phyloP scores from a whole-genome alignment of 1,140 invertebrate genomes.

The Megalopta genalis region DNA sequence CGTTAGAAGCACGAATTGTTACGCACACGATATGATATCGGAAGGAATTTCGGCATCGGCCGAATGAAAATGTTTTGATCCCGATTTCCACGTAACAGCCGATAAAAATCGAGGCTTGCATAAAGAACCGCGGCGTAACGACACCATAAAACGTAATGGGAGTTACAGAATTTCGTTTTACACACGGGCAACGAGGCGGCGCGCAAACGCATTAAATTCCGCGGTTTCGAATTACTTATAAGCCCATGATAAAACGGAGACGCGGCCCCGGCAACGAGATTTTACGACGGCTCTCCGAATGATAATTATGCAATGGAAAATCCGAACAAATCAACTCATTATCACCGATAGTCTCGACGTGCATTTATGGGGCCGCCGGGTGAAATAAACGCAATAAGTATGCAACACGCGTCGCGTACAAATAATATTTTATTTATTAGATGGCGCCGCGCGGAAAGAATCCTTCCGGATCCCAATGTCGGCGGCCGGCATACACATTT shows the following conservation, averaged over 20 bases:
- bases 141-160: no score
- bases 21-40: no score
- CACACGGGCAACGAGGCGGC: no score
- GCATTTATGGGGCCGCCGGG: constrained; percentile 24
- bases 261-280: neutral
- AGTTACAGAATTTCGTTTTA: no score
- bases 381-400: constrained; percentile 37
- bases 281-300: neutral
- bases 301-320: constrained; percentile 17
- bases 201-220: neutral
- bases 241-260: neutral
- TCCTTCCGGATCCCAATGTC: constrained; percentile 50
- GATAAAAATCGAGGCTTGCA: no score
- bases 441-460: constrained; percentile 36
- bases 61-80: no score
- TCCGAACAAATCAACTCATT: constrained; percentile 18
- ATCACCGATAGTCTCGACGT: constrained; percentile 4
- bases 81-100: no score
- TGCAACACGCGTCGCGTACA: neutral
- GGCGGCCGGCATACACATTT: constrained; percentile 53
- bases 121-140: no score
- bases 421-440: constrained; percentile 60
- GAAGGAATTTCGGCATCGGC: no score
- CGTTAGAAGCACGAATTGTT: no score
- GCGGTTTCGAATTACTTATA: neutral